phyloP scores from a whole-genome alignment of 2,888 invertebrate species.

The Gnatocerus cornutus region DNA sequence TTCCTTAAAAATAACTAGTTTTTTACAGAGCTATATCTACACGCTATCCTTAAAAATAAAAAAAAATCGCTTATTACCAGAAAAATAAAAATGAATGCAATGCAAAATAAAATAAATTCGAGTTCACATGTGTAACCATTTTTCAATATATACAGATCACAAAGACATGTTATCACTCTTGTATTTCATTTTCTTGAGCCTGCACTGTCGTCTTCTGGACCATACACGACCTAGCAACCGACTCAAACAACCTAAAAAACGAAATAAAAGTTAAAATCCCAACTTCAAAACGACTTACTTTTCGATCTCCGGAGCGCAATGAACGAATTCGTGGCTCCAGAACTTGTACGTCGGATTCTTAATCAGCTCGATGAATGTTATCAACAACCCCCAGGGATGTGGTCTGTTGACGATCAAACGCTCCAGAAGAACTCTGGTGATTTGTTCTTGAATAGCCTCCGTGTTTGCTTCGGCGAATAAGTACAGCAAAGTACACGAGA shows the following conservation, averaged over 20 bases:
- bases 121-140: constrained; percentile 44
- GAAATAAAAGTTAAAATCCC: constrained; percentile 41
- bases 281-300: constrained; percentile 77
- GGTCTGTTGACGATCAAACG: constrained; percentile 98
- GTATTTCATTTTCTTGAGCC: constrained; percentile 78
- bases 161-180: constrained; percentile 75
- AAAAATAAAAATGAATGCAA: constrained; percentile 47
- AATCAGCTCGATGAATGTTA: constrained; percentile 99
- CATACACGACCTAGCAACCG: constrained; percentile 97
- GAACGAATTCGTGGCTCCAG: constrained; percentile 99
- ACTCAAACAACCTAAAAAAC: constrained; percentile 88
- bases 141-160: constrained; percentile 63
- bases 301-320: constrained; percentile 99
- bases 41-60: constrained; percentile 59
- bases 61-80: constrained; percentile 47
- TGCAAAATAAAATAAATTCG: constrained; percentile 41
- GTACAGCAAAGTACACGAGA: constrained; percentile 97
- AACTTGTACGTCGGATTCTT: constrained; percentile 99
- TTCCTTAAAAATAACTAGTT: constrained; percentile 68
- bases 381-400: constrained; percentile 99
- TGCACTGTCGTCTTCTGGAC: constrained; percentile 83
- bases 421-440: constrained; percentile 96
- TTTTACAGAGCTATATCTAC: constrained; percentile 67
- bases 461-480: constrained; percentile 98
- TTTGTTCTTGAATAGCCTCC: constrained; percentile 98